Conservation (phyloP, 92 coral and sea anemone genomes). For the Desmophyllum pertusum region DNA sequence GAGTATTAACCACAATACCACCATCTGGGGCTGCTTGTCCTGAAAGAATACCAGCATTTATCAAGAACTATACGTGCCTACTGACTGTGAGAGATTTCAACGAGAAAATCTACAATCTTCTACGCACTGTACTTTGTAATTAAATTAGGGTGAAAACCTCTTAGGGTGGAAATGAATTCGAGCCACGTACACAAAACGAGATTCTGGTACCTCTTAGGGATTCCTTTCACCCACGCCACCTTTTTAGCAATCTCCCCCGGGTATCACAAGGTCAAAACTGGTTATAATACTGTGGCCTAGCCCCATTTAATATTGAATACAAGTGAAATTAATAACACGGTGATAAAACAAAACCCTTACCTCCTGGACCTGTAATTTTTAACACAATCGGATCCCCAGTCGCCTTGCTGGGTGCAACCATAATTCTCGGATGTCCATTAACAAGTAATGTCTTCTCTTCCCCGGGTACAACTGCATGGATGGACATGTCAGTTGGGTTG, state of each 20-base stretch:
- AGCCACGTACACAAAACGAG: too few relatives aligned
- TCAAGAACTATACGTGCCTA: background rate
- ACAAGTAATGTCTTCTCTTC: conserved; percentile 71
- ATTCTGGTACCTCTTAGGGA: too few relatives aligned
- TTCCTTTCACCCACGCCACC: too few relatives aligned
- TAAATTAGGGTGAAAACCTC: too few relatives aligned
- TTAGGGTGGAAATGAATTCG: too few relatives aligned
- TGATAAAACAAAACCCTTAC: background rate
- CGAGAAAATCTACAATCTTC: background rate
- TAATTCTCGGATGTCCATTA: conserved; percentile 61
- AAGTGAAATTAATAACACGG: too few relatives aligned
- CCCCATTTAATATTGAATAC: background rate
- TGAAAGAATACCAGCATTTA: background rate
- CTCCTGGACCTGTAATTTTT: conserved; percentile 43
- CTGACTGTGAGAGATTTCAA: background rate
- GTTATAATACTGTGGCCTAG: too few relatives aligned
- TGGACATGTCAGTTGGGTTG: conserved; percentile 57
- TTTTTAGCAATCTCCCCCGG: too few relatives aligned
- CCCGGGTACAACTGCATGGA: conserved; percentile 81
- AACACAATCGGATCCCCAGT: conserved; percentile 71
- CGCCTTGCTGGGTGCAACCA: conserved; percentile 70
- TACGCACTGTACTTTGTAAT: too few relatives aligned
- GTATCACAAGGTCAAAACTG: too few relatives aligned
- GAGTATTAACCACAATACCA: conserved; percentile 39
- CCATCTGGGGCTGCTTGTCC: conserved; percentile 44